These are phyloP conservation scores for Teleopsis dalmanni DNA, from an alignment of 1,140 invertebrate genomes.

Conservation along the genomic window DNA sequence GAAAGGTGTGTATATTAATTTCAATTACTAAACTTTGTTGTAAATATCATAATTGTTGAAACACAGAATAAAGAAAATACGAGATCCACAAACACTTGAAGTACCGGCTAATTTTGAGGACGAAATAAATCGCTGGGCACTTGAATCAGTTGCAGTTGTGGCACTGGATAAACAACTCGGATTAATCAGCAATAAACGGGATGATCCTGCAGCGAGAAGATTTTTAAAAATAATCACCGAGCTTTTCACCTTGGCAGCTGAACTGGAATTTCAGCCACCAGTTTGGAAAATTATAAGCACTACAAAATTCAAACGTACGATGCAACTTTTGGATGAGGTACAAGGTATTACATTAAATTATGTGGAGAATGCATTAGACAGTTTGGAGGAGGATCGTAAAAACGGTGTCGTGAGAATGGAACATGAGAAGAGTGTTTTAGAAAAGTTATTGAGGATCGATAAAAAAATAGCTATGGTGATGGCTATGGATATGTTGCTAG, in stretches of 20 bases:
- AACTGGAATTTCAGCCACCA: conserved; percentile 55
- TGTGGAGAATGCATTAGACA: conserved; percentile 27
- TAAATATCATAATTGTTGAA: neutral
- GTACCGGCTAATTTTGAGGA: conserved; percentile 50
- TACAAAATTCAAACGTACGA: conserved; percentile 50
- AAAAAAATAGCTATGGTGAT: conserved; percentile 43
- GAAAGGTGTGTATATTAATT: neutral
- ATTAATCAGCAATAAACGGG: conserved; percentile 27
- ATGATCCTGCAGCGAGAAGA: conserved; percentile 24
- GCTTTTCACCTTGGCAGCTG: conserved; percentile 29
- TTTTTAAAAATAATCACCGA: conserved; percentile 16
- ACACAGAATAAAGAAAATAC: conserved; percentile 44
- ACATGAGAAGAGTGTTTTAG: conserved; percentile 26
- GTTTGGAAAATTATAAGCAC: conserved; percentile 57
- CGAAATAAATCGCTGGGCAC: conserved; percentile 57
- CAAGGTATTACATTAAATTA: conserved; percentile 21
- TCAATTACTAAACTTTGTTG: neutral
- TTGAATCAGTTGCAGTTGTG: conserved; percentile 59
- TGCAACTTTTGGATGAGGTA: conserved; percentile 42
- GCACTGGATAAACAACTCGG: conserved; percentile 55
- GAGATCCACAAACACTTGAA: conserved; percentile 46
- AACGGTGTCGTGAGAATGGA: conserved; percentile 11
- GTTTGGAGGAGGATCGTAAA: conserved; percentile 21
- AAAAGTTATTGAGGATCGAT: conserved; percentile 45
- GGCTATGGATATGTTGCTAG: conserved; percentile 40